Conservation (phyloP, 2,888 invertebrate genomes). For the Synanthedon tipuliformis region DNA sequence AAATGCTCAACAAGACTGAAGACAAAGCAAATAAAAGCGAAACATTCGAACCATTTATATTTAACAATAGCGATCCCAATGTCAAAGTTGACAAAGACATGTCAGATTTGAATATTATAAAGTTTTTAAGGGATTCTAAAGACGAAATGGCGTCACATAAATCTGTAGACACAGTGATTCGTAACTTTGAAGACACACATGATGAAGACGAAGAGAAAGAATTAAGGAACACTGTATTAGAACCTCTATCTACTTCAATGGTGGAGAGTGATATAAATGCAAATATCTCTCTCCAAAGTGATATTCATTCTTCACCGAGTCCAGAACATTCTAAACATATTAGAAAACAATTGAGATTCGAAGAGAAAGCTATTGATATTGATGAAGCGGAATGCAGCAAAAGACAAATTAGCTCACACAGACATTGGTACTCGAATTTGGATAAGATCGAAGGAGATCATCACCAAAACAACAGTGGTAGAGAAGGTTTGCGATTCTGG, state of each 20-base stretch:
- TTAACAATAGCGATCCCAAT: background rate
- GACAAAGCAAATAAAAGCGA: conserved; percentile 5
- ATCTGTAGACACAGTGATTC: background rate
- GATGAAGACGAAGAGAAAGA: conserved; percentile 21
- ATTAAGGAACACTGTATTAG: conserved; percentile 14
- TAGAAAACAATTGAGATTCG: conserved; percentile 37
- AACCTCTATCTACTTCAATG: background rate
- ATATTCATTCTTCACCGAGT: conserved; percentile 7
- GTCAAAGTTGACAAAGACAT: background rate
- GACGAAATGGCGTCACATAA: background rate
- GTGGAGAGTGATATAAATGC: background rate
- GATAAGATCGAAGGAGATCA: conserved; percentile 15
- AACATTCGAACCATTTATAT: conserved; percentile 7
- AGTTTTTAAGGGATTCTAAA: conserved; percentile 25
- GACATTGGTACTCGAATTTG: conserved; percentile 9
- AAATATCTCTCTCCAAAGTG: background rate
- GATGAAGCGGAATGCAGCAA: background rate
- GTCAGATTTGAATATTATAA: conserved; percentile 31
- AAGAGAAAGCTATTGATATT: conserved; percentile 19
- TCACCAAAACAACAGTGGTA: conserved; percentile 15
- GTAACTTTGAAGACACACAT: background rate
- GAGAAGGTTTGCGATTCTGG: conserved; percentile 38
- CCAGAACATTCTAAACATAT: conserved; percentile 3
- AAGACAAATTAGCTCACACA: background rate
- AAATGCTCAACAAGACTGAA: conserved; percentile 14